Conservation (phyloP, 2,113 vertebrate genomes). For the Ondatra zibethicus region DNA sequence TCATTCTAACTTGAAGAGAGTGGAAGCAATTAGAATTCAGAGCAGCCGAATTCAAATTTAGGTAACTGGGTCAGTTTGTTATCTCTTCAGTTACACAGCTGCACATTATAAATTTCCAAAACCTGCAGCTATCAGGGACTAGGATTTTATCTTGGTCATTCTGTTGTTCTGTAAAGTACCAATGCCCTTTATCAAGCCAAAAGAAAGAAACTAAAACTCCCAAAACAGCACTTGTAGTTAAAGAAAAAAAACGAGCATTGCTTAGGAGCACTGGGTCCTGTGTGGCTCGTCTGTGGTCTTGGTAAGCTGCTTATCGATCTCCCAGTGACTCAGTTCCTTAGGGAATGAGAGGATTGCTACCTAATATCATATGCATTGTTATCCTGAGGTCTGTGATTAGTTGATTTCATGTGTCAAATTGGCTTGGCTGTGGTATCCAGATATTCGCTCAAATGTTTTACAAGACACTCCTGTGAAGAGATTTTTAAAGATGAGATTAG, state of each 20-base stretch:
- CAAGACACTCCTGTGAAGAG: not conserved
- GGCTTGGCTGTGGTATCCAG: not conserved
- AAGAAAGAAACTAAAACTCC: not conserved
- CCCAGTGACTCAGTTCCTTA: not conserved
- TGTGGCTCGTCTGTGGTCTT: not conserved
- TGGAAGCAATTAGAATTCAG: not conserved
- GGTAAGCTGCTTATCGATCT: not conserved
- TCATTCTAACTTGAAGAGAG: not conserved
- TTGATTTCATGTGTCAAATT: conserved; percentile 2
- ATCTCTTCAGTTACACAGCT: not conserved
- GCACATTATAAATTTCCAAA: not conserved
- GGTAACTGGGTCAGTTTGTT: not conserved
- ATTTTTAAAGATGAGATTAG: conserved; percentile 25
- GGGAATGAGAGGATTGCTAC: not conserved
- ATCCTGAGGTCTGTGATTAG: not conserved
- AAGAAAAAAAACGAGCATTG: not conserved
- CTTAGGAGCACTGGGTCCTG: not conserved
- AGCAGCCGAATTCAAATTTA: not conserved
- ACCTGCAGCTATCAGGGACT: not conserved
- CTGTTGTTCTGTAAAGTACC: not conserved
- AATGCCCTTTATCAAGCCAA: not conserved
- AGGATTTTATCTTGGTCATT: not conserved
- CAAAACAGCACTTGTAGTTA: not conserved
- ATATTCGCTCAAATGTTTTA: not conserved
- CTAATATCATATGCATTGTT: not conserved